Evolutionary conservation across 2,797 vertebrate species (phyloP), one percentile per base, ranked within the genome.

Genomic region (Chelon labrosus): DNA sequence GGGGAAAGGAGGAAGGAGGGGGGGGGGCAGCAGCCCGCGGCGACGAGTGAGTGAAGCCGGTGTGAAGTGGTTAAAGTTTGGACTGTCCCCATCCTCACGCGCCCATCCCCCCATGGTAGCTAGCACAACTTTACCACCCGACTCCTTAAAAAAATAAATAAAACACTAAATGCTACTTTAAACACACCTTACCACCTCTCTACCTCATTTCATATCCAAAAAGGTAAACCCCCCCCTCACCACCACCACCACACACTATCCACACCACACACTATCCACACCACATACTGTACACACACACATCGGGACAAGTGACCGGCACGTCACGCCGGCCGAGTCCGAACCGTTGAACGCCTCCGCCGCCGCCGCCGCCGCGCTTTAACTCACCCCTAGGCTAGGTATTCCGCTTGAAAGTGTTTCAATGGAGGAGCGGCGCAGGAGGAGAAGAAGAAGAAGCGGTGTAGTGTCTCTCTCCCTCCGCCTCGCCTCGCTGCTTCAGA

Each of bases 61-160:
- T 87, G 85, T 88, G 85, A 94, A 93, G 88, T 92, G 91, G 92
- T 93, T 94, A 94, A 95, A 95, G 91, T 94, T 95, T 94, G 80
- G 82, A 83, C 86, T 66, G 84, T 77, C 79, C 88, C 85, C 74
- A 20, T 77, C 79, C 88, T 84, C 74, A 20, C 50, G 70, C 85
- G 88, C 94, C 93, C 94, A 93, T 94, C 94, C 94, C 92, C 93
- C 93, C 91, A 92, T 65, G 73, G 79, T 7, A 59, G 80, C 92
- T 16, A 70, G 74, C 88, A 84, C 87, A 94, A 93, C 90, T 93
- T 93, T 82, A 87, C 65, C 85, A 72, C 77, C 74, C 84, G 81
- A 83, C 44, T 42, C 83, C 75, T 73, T 25, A 41, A 60, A 57
- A 57, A 31, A 75, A 80, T 82, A 80, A 85, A 89, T 80, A 92